A percentile compares a stretch with the other conserved stretches of the same genome.
phyloP scores from a whole-genome alignment of 2,113 vertebrate species.

The Channa argus region DNA sequence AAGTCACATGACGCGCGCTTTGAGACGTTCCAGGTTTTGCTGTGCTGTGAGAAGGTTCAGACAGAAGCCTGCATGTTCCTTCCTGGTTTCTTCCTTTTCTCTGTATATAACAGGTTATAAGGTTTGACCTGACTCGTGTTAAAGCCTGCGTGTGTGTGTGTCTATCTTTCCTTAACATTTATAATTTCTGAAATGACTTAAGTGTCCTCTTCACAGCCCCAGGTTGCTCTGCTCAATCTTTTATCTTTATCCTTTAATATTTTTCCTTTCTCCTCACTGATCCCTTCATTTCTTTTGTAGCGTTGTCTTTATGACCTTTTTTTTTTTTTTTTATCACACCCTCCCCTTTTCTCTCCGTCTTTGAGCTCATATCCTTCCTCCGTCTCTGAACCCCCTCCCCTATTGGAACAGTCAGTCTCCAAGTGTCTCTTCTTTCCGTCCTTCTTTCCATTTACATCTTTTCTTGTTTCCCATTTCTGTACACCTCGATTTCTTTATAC shows the following conservation, averaged over 20 bases:
- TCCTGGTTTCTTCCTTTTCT: constrained; percentile 3
- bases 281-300: constrained; percentile 54
- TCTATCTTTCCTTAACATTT: neutral
- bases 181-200: constrained; percentile 42
- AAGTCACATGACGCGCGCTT: neutral
- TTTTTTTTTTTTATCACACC: constrained; percentile 33
- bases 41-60: neutral
- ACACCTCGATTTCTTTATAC: neutral
- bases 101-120: constrained; percentile 13
- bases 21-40: neutral
- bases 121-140: constrained; percentile 19
- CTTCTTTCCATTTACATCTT: no score
- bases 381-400: neutral
- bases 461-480: neutral
- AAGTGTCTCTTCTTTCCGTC: neutral
- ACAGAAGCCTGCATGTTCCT: constrained; percentile 9
- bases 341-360: constrained; percentile 7
- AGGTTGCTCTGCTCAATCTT: constrained; percentile 38
- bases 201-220: constrained; percentile 41
- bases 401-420: no score
- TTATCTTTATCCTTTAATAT: constrained; percentile 30
- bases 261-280: constrained; percentile 36
- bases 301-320: constrained; percentile 35
- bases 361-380: constrained; percentile 13
- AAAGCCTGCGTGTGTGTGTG: constrained; percentile 6